These are phyloP conservation scores for Drepanosiphum platanoidis DNA, from an alignment of 2,888 invertebrate genomes.

Conservation along the genomic window DNA sequence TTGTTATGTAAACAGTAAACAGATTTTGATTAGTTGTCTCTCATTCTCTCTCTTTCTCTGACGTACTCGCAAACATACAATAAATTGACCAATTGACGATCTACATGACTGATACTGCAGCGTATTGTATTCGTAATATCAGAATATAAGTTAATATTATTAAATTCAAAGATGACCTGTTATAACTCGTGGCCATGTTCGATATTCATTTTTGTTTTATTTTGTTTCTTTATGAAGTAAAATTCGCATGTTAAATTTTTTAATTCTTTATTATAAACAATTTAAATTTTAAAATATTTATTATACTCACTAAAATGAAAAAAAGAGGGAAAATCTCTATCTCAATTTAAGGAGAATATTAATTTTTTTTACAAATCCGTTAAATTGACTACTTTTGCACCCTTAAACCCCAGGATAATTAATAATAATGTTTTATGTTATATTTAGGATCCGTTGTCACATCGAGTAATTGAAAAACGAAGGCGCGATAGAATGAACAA, in stretches of 20 bases:
- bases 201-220: no score
- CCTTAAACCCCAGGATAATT: no score
- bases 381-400: no score
- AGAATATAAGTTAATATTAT: neutral
- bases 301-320: no score
- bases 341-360: no score
- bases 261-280: no score
- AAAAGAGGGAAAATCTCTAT: no score
- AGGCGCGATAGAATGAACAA: conserved; percentile 97
- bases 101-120: neutral
- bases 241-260: no score
- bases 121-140: neutral
- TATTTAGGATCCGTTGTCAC: conserved; percentile 96
- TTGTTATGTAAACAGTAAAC: neutral
- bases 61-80: neutral
- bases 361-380: no score
- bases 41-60: neutral
- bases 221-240: no score
- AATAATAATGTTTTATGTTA: conserved; percentile 35
- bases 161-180: neutral
- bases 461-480: conserved; percentile 95
- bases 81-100: neutral
- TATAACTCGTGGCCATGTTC: neutral
- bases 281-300: no score
- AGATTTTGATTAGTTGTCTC: neutral